Conservation (phyloP, 2,888 invertebrate species). For the Sisyra nigra region DNA sequence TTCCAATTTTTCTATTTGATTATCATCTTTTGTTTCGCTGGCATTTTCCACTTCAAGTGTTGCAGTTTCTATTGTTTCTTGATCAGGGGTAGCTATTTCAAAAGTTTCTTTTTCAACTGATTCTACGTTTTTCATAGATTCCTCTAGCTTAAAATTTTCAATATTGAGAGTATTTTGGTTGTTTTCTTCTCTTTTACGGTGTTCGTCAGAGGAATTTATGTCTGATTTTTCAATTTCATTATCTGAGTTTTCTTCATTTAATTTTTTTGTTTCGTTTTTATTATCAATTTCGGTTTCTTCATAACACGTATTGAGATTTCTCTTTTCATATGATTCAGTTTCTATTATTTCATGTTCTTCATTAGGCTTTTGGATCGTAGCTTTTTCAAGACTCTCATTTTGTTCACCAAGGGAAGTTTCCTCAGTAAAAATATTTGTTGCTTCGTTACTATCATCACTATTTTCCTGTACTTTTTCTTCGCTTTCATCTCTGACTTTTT, state of each 20-base stretch:
- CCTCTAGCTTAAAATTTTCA: too few relatives aligned
- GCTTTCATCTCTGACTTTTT: too few relatives aligned
- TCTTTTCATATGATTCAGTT: neutral
- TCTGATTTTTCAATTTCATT: too few relatives aligned
- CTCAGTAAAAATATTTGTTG: neutral
- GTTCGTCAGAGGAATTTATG: too few relatives aligned
- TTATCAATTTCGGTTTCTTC: neutral
- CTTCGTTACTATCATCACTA: neutral
- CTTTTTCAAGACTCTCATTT: neutral
- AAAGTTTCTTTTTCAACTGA: too few relatives aligned
- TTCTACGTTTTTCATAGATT: too few relatives aligned
- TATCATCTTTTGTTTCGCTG: neutral
- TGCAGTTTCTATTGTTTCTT: too few relatives aligned
- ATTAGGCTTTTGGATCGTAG: neutral
- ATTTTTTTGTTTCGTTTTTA: neutral
- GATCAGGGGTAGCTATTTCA: too few relatives aligned
- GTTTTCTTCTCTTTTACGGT: too few relatives aligned
- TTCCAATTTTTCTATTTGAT: neutral
- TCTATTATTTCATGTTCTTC: neutral
- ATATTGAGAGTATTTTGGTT: too few relatives aligned
- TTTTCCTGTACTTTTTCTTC: neutral
- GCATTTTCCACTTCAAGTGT: too few relatives aligned
- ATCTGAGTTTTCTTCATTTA: neutral
- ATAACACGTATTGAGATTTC: too few relatives aligned
- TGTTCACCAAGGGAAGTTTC: neutral